These are phyloP conservation scores for Megaceryle alcyon DNA, from an alignment of 2,797 vertebrate genomes.

Conservation along the genomic window DNA sequence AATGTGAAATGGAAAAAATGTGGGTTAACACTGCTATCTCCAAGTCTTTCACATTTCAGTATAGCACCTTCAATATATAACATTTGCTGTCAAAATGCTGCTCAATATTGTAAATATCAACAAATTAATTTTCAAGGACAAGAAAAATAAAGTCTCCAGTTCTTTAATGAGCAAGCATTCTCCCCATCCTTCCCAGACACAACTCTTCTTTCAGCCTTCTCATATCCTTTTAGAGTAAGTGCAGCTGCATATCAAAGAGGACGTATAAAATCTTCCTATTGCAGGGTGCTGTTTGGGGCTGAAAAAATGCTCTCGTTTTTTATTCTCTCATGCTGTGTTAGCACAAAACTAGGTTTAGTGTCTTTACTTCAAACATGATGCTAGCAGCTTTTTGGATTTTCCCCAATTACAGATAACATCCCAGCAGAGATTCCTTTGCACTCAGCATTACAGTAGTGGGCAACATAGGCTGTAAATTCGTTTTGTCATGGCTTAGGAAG, in stretches of 20 bases:
- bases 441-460: not conserved
- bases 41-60: not conserved
- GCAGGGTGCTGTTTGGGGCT: not conserved
- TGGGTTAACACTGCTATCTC: not conserved
- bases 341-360: not conserved
- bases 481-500: slow-evolving; percentile 30
- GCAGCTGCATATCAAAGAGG: not conserved
- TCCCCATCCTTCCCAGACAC: not conserved
- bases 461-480: not conserved
- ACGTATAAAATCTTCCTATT: not conserved
- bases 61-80: not conserved
- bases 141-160: not conserved
- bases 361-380: not conserved
- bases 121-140: not conserved
- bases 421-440: not conserved
- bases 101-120: not conserved
- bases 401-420: not conserved
- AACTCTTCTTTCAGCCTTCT: not conserved
- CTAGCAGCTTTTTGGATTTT: not conserved
- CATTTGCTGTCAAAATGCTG: not conserved
- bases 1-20: not conserved
- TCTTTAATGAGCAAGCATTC: not conserved
- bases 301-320: not conserved
- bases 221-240: not conserved
- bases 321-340: not conserved